Percentiles rank a stretch among this genome's conserved stretches.
Conservation (phyloP, 2,888 invertebrate genomes). For the Meiosimyza decipiens region DNA sequence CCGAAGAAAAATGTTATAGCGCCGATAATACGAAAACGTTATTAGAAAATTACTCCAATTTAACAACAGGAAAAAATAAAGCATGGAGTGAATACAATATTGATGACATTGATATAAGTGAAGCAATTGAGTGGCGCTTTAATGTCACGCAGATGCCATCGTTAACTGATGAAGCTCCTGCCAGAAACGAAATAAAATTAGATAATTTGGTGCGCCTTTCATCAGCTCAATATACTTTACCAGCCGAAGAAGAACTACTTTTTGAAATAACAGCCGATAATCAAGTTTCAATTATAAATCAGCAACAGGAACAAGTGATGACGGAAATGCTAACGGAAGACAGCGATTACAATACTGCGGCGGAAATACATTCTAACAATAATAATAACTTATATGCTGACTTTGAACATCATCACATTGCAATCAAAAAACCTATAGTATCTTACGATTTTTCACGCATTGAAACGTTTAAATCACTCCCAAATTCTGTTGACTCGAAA, state of each 20-base stretch:
- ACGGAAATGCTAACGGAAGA: slow-evolving; percentile 60
- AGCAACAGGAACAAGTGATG: slow-evolving; percentile 59
- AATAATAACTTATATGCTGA: neutral
- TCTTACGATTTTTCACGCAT: slow-evolving; percentile 54
- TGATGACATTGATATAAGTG: slow-evolving; percentile 6
- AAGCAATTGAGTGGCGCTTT: slow-evolving; percentile 15
- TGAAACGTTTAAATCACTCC: slow-evolving; percentile 52
- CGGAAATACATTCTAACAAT: slow-evolving; percentile 29
- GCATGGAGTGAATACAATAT: neutral
- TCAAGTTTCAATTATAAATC: slow-evolving; percentile 56
- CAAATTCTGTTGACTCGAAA: slow-evolving; percentile 2
- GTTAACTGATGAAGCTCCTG: slow-evolving; percentile 17
- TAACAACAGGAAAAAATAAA: neutral
- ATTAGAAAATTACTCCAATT: too few relatives aligned
- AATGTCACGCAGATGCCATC: slow-evolving; percentile 6
- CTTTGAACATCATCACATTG: neutral
- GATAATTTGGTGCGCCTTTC: neutral
- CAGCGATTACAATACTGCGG: slow-evolving; percentile 53
- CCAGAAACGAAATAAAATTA: neutral
- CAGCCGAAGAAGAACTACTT: slow-evolving; percentile 48
- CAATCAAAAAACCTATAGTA: slow-evolving; percentile 36
- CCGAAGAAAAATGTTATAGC: slow-evolving; percentile 13
- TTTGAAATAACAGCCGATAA: slow-evolving; percentile 59
- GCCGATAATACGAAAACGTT: neutral
- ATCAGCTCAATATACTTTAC: slow-evolving; percentile 41